Conservation (phyloP, 2,113 vertebrate genomes). For the Phainopepla nitens region DNA sequence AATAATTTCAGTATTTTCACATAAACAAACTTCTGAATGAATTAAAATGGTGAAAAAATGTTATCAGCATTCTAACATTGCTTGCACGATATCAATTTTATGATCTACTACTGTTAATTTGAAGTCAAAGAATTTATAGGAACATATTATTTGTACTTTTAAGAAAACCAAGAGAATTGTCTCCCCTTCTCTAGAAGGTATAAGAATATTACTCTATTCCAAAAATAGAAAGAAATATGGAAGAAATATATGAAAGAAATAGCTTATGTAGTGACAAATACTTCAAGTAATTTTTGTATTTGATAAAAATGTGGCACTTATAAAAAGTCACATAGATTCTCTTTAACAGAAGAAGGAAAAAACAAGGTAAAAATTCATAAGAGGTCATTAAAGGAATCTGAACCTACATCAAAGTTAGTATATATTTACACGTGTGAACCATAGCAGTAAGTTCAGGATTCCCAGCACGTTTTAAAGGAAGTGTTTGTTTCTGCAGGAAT, state of each 20-base stretch:
- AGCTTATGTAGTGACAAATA: not conserved
- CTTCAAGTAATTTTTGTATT: not conserved
- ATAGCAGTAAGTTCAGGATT: not conserved
- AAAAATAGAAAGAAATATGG: not conserved
- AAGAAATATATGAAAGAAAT: not conserved
- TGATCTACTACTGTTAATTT: not conserved
- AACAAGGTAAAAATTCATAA: not conserved
- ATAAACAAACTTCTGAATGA: not conserved
- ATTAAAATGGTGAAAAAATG: not conserved
- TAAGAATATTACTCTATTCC: not conserved
- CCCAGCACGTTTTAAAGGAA: not conserved
- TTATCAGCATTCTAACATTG: not conserved
- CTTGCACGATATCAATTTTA: not conserved
- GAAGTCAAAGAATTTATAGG: not conserved
- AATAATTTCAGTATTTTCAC: constrained; percentile 30
- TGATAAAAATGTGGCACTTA: not conserved
- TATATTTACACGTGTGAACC: not conserved
- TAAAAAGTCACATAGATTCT: not conserved
- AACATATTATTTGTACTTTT: not conserved
- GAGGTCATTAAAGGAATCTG: not conserved
- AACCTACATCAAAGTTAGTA: not conserved
- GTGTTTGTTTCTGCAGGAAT: not conserved
- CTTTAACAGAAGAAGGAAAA: not conserved
- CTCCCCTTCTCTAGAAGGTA: not conserved
- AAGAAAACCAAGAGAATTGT: not conserved